Base-by-base conservation (phyloP, 2,888 invertebrate genomes). In the Malachius bipustulatus region DNA sequence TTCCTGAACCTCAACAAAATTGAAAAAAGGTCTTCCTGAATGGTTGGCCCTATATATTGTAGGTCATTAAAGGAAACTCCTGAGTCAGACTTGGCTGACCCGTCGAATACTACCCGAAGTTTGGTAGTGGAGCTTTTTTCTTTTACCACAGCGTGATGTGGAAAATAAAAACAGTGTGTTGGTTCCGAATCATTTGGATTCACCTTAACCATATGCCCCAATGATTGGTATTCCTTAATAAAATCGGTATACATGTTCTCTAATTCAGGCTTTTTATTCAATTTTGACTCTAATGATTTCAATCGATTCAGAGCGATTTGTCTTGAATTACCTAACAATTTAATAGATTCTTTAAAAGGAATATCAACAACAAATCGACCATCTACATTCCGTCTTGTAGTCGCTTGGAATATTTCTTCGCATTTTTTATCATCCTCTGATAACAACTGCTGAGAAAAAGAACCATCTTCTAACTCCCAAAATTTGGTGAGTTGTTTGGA, bases 61-160 rank as follows among this genome's bases (percentile, higher is more conserved):
- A n/a, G n/a, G n/a, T n/a, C n/a, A n/a, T n/a, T n/a, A n/a, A n/a
- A n/a, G n/a, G n/a, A n/a, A n/a, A n/a, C n/a, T n/a, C n/a, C n/a
- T n/a, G n/a, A n/a, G n/a, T n/a, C n/a, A n/a, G n/a, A n/a, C n/a
- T 37, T 38, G 1, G 37, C 41, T 1, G 44, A 44, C 14, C 37
- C 46, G 35, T 52, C 46, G 38, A 51, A n/a, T n/a, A n/a, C n/a
- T n/a, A n/a, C n/a, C n/a, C n/a, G n/a, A n/a, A n/a, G n/a, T n/a
- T n/a, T n/a, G 4, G 51, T 52, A 3, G 50, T 52, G 3, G 34
- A n/a, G 16, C 43, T 46, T 10, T 26, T 16, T 27, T 45, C 37
- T 37, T 45, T 47, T 9, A 43, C 8, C 3, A 53, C 49, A 6
- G 39, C 43, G 36, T 53, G 50, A 37, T 53, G 51, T 2, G 52